phyloP scores from a whole-genome alignment of 1,140 invertebrate species.

The Pygmarrhopalites habei region DNA sequence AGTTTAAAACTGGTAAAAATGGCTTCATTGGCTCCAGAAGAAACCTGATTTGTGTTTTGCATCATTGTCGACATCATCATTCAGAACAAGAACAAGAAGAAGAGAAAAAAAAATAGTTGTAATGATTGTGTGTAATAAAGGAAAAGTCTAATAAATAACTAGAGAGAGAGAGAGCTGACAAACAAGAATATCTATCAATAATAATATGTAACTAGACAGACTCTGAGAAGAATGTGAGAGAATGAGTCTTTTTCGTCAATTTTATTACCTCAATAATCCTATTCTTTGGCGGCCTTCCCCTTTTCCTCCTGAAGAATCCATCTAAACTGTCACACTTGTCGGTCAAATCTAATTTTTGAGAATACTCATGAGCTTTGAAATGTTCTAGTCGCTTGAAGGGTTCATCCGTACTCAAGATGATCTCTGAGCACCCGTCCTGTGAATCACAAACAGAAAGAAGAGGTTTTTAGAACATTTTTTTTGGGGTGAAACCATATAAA shows the following conservation, averaged over 20 bases:
- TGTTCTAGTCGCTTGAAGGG: conserved; percentile 80
- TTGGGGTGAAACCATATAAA: conserved; percentile 10
- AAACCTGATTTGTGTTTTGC: conserved; percentile 28
- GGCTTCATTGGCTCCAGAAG: conserved; percentile 53
- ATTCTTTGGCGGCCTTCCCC: conserved; percentile 85
- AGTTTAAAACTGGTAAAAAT: conserved; percentile 90
- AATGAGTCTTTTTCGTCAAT: too few relatives aligned
- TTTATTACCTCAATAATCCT: conserved; percentile 66
- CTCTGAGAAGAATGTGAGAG: too few relatives aligned
- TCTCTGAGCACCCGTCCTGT: conserved; percentile 76
- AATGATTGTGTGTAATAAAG: too few relatives aligned
- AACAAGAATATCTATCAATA: too few relatives aligned
- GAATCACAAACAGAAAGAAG: background rate
- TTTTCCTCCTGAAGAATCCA: conserved; percentile 80
- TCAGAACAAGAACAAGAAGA: too few relatives aligned
- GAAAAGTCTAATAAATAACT: too few relatives aligned
- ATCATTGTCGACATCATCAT: too few relatives aligned
- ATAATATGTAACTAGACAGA: too few relatives aligned
- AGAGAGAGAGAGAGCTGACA: too few relatives aligned
- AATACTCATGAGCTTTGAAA: conserved; percentile 76
- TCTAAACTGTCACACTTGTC: conserved; percentile 50
- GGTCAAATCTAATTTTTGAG: conserved; percentile 49
- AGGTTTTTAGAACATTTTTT: too few relatives aligned
- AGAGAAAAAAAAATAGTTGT: too few relatives aligned
- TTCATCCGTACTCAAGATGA: conserved; percentile 72